Conservation (phyloP, 2,113 vertebrate genomes). For the Channa argus region DNA sequence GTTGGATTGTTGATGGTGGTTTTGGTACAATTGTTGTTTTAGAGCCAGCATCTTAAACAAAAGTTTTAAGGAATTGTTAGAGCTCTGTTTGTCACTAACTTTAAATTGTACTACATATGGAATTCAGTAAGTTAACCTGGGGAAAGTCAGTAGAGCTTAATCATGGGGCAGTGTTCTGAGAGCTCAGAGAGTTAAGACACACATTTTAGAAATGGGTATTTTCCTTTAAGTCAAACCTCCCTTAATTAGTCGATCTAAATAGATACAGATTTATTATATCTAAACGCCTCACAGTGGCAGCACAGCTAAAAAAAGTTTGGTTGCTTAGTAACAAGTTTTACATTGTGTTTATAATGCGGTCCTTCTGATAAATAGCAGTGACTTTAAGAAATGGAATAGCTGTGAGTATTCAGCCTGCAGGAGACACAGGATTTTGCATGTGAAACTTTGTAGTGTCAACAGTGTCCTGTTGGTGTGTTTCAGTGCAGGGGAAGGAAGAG, state of each 20-base stretch:
- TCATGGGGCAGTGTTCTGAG: background rate
- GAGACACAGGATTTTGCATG: background rate
- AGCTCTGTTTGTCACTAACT: no score
- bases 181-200: background rate
- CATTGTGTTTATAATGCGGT: background rate
- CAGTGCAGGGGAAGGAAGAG: background rate
- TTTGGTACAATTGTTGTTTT: background rate
- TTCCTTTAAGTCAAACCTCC: background rate
- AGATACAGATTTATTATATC: background rate
- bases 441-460: slow-evolving; percentile 15
- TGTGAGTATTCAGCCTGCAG: background rate
- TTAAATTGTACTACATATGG: no score
- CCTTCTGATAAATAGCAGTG: background rate
- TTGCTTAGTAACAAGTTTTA: slow-evolving; percentile 11
- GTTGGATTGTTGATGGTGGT: slow-evolving; percentile 1
- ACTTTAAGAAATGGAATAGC: background rate
- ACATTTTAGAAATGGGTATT: background rate
- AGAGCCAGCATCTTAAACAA: slow-evolving; percentile 5
- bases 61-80: background rate
- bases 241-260: background rate
- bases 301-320: background rate
- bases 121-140: background rate
- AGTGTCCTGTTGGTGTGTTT: background rate
- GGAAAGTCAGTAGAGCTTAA: background rate
- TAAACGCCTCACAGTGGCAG: background rate